These are phyloP conservation scores for Piscicola geometra DNA, from an alignment of 2,888 invertebrate genomes.

Conservation along the genomic window DNA sequence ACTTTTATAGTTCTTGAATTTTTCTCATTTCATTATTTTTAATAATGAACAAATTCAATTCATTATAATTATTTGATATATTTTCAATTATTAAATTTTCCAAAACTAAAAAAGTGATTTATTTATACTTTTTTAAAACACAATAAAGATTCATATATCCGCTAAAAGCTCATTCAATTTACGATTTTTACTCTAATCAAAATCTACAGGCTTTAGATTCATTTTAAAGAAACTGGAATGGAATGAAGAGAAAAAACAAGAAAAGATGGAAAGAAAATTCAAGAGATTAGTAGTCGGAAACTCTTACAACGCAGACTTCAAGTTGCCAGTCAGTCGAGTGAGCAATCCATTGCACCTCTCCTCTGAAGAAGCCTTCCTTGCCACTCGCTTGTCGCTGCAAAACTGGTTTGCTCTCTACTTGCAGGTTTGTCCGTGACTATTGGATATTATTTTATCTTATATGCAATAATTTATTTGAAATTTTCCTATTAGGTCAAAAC, in stretches of 20 bases:
- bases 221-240: not conserved
- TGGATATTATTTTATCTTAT: not conserved
- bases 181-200: not conserved
- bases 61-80: no score
- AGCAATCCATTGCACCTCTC: not conserved
- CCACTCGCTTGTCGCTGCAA: not conserved
- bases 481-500: not conserved
- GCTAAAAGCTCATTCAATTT: no score
- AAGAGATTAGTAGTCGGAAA: not conserved
- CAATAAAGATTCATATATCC: no score
- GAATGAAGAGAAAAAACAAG: not conserved
- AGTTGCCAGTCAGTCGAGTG: constrained; percentile 1
- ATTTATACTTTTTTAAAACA: no score
- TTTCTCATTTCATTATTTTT: no score
- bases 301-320: not conserved
- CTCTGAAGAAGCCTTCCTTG: not conserved
- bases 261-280: not conserved
- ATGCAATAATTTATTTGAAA: not conserved
- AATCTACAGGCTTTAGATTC: not conserved
- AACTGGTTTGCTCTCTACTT: not conserved
- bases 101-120: no score
- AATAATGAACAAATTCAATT: no score
- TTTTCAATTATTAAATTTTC: no score
- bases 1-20: no score
- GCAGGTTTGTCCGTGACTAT: not conserved